phyloP scores from a whole-genome alignment of 1,140 invertebrate species.

The Dreissena polymorpha region DNA sequence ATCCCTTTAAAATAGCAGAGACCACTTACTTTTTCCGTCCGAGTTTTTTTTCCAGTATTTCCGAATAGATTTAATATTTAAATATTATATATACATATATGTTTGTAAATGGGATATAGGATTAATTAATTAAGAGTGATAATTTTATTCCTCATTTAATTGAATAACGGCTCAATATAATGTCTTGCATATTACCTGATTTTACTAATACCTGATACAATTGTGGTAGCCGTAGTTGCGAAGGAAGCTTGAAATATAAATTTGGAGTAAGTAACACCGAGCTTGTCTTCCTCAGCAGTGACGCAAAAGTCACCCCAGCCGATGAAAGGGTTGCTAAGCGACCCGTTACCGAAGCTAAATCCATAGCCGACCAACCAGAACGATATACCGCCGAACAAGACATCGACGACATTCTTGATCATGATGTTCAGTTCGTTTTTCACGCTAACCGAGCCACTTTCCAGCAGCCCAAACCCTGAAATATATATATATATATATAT shows the following conservation, averaged over 20 bases:
- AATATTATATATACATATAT: no score
- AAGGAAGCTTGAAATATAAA: conserved; percentile 77
- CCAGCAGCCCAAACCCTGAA: conserved; percentile 76
- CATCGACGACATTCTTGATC: conserved; percentile 78
- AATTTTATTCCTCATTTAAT: no score
- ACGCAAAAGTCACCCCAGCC: conserved; percentile 75
- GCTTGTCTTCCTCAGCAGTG: conserved; percentile 65
- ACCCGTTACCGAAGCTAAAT: conserved; percentile 71
- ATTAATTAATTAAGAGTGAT: no score
- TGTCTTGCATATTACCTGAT: neutral
- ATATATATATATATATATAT: no score
- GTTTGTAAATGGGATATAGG: no score
- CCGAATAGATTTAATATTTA: no score
- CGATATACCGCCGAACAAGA: conserved; percentile 74
- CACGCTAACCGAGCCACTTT: conserved; percentile 76
- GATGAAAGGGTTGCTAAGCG: conserved; percentile 62
- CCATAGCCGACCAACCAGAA: conserved; percentile 78
- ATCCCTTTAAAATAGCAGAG: no score
- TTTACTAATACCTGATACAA: conserved; percentile 78
- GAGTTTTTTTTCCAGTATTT: no score
- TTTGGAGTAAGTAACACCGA: conserved; percentile 76
- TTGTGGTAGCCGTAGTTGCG: conserved; percentile 73
- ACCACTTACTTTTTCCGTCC: no score
- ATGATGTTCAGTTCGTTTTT: conserved; percentile 79
- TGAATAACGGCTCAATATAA: no score